Percentiles rank a stretch among this genome's conserved stretches.
phyloP scores from a whole-genome alignment of 2,888 invertebrate genomes.

The Harpalus rubripes region DNA sequence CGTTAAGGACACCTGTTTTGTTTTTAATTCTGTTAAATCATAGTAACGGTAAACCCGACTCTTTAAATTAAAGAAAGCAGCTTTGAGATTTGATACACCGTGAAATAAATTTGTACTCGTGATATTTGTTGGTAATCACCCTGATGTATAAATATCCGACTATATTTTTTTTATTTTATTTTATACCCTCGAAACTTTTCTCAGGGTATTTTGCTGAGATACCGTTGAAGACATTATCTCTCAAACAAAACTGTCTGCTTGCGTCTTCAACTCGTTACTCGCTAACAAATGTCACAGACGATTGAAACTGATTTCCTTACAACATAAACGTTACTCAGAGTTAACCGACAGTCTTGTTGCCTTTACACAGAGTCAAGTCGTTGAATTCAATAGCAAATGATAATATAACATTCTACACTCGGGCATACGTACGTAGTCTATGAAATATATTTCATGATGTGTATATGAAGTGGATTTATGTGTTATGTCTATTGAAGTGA shows the following conservation, averaged over 20 bases:
- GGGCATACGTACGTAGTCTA: background rate
- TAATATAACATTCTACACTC: background rate
- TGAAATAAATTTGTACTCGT: too few relatives aligned
- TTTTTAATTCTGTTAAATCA: too few relatives aligned
- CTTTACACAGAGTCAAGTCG: background rate
- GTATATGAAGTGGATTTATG: background rate
- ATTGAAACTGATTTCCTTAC: slow-evolving; percentile 13
- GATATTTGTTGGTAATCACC: too few relatives aligned
- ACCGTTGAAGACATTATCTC: background rate
- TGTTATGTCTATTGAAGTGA: background rate
- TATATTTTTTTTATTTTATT: too few relatives aligned
- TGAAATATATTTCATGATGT: background rate
- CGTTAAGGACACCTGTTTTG: too few relatives aligned
- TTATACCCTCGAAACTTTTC: too few relatives aligned
- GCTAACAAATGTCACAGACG: slow-evolving; percentile 12
- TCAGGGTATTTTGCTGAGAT: background rate
- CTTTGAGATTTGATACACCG: too few relatives aligned
- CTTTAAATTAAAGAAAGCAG: too few relatives aligned
- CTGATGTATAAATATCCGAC: too few relatives aligned
- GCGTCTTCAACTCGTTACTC: background rate
- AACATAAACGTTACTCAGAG: slow-evolving; percentile 30
- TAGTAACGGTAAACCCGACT: too few relatives aligned
- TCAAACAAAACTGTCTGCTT: background rate
- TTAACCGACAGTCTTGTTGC: background rate
- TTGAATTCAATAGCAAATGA: background rate